Conservation (phyloP, 2,113 vertebrate genomes). For the Alligator sinensis region DNA sequence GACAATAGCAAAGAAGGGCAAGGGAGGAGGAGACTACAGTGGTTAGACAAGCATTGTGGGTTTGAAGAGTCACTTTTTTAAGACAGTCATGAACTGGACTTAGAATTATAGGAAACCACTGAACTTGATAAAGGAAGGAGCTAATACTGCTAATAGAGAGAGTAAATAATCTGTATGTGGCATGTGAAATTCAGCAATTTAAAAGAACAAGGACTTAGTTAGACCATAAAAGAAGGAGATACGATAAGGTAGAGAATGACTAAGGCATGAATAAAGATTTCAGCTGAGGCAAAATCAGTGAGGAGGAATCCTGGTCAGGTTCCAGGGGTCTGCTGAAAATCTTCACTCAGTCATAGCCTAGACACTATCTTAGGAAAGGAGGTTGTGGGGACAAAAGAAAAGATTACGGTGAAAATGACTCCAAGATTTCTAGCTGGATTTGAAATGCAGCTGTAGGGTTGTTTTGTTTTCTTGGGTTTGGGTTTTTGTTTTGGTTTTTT, state of each 20-base stretch:
- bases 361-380: not conserved
- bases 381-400: not conserved
- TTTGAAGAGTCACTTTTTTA: not conserved
- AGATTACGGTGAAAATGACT: not conserved
- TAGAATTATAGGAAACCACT: not conserved
- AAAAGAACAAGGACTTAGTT: not conserved
- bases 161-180: slow-evolving; percentile 22
- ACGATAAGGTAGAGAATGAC: not conserved
- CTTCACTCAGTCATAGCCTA: not conserved
- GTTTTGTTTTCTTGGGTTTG: not conserved
- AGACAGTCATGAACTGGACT: not conserved
- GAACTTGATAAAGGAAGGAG: slow-evolving; percentile 39
- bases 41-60: not conserved
- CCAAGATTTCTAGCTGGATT: not conserved
- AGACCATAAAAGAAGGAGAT: not conserved
- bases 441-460: not conserved
- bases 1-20: slow-evolving; percentile 26
- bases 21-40: not conserved
- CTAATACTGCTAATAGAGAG: not conserved
- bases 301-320: not conserved
- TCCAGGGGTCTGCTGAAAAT: not conserved
- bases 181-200: not conserved
- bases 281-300: slow-evolving; percentile 20
- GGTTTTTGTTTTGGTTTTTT: not conserved
- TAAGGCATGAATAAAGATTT: not conserved